Base-by-base conservation (phyloP, 2,888 invertebrate species). In the Uropetala carovei region DNA sequence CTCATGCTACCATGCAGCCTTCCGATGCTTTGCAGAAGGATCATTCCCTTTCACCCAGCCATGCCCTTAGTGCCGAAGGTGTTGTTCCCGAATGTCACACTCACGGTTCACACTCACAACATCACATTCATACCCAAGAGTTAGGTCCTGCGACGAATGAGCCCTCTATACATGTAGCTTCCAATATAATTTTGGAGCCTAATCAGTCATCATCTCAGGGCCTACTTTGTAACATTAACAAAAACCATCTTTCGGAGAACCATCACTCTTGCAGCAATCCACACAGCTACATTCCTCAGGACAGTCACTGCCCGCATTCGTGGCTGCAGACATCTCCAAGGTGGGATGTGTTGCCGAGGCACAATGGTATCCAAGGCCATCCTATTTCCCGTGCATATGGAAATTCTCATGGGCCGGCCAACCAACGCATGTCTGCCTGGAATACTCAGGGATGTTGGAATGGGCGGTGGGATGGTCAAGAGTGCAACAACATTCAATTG, bases 61-160 rank as follows among this genome's bases (percentile, higher is more conserved):
- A 22, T 56, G 95, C 95, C 64, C 43, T 60, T 64, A 18, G 43
- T 64, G 43, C 64, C 18, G 89, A 89, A 89, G n/a, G 89, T 64
- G 83, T 7, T 1, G 83, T 57, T 8, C 89, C 30, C 18, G 89
- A 89, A 43, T 64, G 30, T 64, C 75, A 22, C 18, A n/a, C 89
- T 43, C 30, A 43, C 43, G 89, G 64, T 89, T 14, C 75, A 75
- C 22, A 27, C 30, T 59, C 64, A 30, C 89, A 89, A n/a, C 89
- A 89, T 43, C 89, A 22, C n/a, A n/a, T 89, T 27, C 89, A 89
- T 10, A 11, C 56, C 11, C 89, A 89, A n/a, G 89, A 89, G 43
- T 43, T 89, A 18, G 16, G 64, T 18, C 18, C 43, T 9, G 43
- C 64, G 13, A 43, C 30, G 16, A 89, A 89, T 56, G 89, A 89